Base-by-base conservation (phyloP, 2,888 invertebrate species). In the Stenchaetothrips biformis region DNA sequence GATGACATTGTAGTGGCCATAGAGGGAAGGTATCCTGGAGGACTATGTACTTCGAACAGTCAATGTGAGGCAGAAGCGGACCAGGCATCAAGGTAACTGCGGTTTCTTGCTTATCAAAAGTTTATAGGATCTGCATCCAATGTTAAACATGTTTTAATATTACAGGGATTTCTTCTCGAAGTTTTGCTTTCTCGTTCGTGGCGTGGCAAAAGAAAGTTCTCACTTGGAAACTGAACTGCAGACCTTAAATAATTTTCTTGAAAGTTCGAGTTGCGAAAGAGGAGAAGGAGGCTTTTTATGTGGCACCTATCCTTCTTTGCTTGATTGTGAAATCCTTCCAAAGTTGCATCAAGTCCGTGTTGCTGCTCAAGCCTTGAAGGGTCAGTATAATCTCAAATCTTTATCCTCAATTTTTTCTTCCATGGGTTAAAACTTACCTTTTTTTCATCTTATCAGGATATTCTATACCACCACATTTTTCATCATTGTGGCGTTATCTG, bases 281-380 rank as follows among this genome's bases (percentile, higher is more conserved):
- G 81, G 77, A 13, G 78, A 59, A 8, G 79, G 80, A 74, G 77
- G 81, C 11, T 83, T 82, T 37, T 79, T 84, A 11, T 83, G 82
- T 80, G 83, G 83, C 27, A 78, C 82, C 0, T 80, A 78, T 6
- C 82, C 82, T 8, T 82, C 83, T 16, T 79, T 83, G 7, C 74
- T 84, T 37, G 84, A 84, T 78, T 83, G 83, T 80, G 83, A 84
- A 80, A 83, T 84, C 18, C 74, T 84, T 47, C 84, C 84, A 0
- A 84, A 84, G 81, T 80, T 84, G 1, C 84, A 84, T 80, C 84
- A 84, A 81, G 83, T 83, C 7, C 81, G 84, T 18, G 84, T 84
- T 7, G 84, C 84, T 48, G 81, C 82, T 13, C 79, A 82, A 62
- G 82, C 82, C 18, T 82, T 84, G 13, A 83, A 83, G 81, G 83